Percentiles rank a stretch among this genome's conserved stretches.
Evolutionary conservation across 2,113 vertebrate species (phyloP).

Genomic region (Zosterops hypoxanthus): DNA sequence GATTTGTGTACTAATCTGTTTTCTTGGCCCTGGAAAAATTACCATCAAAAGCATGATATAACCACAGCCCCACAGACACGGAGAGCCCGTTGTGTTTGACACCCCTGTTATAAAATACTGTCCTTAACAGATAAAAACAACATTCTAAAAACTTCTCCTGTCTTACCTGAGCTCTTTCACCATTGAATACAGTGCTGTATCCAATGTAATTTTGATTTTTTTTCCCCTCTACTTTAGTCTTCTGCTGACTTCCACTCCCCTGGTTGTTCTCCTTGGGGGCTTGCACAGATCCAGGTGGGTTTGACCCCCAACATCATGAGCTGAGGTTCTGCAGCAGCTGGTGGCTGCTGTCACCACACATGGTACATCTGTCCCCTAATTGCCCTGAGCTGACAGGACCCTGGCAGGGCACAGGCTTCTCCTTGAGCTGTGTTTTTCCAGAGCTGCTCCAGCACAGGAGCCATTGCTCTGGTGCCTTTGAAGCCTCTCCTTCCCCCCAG

Average conservation of each 20-base stretch:
- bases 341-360: background rate
- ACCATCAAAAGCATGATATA: background rate
- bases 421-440: background rate
- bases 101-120: background rate
- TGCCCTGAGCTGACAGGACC: background rate
- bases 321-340: background rate
- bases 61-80: background rate
- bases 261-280: background rate
- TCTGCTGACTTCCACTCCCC: background rate
- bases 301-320: background rate
- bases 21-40: background rate
- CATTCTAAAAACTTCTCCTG: background rate
- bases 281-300: background rate
- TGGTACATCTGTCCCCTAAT: rapidly evolving
- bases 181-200: background rate
- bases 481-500: background rate
- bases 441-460: background rate
- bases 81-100: background rate
- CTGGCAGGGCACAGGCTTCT: background rate
- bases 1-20: slow-evolving; percentile 8
- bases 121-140: background rate
- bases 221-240: background rate
- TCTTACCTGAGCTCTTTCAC: background rate
- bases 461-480: background rate
- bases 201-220: background rate